These are phyloP conservation scores for Stomatorhinus ivindoensis DNA, from an alignment of 2,113 vertebrate species.

Conservation along the genomic window DNA sequence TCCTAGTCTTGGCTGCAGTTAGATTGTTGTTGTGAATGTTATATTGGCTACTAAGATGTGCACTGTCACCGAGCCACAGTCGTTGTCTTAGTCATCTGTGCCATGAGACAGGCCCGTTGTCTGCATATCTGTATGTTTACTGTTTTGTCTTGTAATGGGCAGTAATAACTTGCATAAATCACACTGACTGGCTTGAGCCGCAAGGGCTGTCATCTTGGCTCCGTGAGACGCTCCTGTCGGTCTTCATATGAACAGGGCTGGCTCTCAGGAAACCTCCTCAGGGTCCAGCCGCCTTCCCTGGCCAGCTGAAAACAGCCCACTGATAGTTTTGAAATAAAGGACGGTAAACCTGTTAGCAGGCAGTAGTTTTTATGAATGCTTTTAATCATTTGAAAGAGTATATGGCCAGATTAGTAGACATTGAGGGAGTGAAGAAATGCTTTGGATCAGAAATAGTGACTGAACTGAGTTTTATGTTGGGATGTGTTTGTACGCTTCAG, in stretches of 20 bases:
- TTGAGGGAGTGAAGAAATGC: not conserved
- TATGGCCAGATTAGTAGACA: not conserved
- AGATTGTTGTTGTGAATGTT: not conserved
- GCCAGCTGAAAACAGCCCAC: not conserved
- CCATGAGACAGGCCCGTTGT: slow-evolving; percentile 25
- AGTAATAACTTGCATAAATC: slow-evolving; percentile 68
- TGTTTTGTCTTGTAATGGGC: slow-evolving; percentile 58
- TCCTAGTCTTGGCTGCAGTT: not conserved
- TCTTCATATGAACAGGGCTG: not conserved
- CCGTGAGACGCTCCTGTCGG: not conserved
- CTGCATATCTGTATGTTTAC: slow-evolving; percentile 53
- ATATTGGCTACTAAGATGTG: not conserved
- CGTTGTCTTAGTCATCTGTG: not conserved
- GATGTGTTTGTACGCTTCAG: not conserved
- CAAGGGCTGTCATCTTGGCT: slow-evolving; percentile 44
- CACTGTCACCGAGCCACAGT: not conserved
- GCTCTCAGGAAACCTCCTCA: not conserved
- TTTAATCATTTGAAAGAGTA: not conserved
- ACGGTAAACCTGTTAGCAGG: not conserved
- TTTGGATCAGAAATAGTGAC: not conserved
- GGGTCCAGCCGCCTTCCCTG: not conserved
- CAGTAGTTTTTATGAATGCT: not conserved
- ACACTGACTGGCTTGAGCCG: slow-evolving; percentile 50
- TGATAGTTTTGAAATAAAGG: not conserved
- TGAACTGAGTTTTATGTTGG: not conserved